Conservation (phyloP, 2,797 vertebrate genomes). For the Halcyon smyrnensis region DNA sequence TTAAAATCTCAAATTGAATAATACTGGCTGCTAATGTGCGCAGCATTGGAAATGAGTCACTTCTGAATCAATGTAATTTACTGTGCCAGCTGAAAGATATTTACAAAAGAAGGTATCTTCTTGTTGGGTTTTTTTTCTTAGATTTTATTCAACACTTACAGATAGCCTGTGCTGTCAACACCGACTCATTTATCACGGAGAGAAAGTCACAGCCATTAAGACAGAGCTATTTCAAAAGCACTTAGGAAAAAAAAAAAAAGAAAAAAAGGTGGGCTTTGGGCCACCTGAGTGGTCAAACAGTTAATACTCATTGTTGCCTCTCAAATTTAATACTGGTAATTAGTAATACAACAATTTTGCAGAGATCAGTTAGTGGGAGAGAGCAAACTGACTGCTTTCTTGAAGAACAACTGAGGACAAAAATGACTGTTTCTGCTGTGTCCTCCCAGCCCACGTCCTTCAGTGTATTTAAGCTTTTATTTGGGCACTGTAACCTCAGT, state of each 20-base stretch:
- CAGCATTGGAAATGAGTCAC: conserved; percentile 79
- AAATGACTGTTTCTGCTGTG: not conserved
- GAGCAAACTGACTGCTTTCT: not conserved
- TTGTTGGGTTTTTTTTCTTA: conserved; percentile 3
- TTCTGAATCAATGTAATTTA: conserved; percentile 78
- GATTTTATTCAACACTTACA: conserved; percentile 58
- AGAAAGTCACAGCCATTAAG: conserved; percentile 8
- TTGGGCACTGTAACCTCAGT: not conserved
- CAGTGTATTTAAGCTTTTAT: not conserved
- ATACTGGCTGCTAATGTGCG: conserved; percentile 81
- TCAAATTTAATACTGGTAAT: conserved; percentile 20
- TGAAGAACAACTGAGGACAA: not conserved
- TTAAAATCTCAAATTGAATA: conserved; percentile 83
- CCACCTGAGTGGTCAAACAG: conserved; percentile 19
- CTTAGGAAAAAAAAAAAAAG: not conserved
- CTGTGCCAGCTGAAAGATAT: conserved; percentile 76
- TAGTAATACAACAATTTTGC: conserved; percentile 15
- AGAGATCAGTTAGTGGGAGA: not conserved
- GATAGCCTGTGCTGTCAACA: conserved; percentile 32
- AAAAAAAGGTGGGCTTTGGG: conserved; percentile 28
- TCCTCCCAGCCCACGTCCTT: not conserved
- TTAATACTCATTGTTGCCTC: conserved; percentile 32
- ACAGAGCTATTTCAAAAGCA: conserved; percentile 31
- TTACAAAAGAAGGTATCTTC: conserved; percentile 77
- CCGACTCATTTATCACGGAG: not conserved